Percentiles rank a stretch among this genome's conserved stretches.
phyloP scores from a whole-genome alignment of 2,113 vertebrate species.

The Mola mola region DNA sequence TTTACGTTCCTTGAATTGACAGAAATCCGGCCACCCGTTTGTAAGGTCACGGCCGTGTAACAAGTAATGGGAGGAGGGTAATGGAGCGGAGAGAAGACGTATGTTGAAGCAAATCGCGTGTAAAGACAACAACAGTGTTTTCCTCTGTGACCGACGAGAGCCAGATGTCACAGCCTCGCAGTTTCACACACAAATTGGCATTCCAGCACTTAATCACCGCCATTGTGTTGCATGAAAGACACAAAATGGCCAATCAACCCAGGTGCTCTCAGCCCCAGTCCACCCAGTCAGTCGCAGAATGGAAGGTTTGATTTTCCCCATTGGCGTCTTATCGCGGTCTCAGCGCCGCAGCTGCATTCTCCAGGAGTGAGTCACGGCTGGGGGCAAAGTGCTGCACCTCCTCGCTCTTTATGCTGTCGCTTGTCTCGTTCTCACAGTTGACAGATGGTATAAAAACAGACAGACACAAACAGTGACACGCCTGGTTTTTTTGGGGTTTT shows the following conservation, averaged over 20 bases:
- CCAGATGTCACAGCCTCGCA: slow-evolving; percentile 10
- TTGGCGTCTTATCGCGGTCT: slow-evolving; percentile 72
- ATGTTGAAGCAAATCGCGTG: background rate
- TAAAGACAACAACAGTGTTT: slow-evolving; percentile 15
- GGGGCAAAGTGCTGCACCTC: slow-evolving; percentile 66
- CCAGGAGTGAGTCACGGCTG: slow-evolving; percentile 71
- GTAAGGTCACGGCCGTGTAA: no score
- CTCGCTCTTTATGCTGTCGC: slow-evolving; percentile 28
- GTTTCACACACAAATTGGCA: slow-evolving; percentile 46
- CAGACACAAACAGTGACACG: slow-evolving; percentile 32
- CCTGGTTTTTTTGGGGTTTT: slow-evolving; percentile 26
- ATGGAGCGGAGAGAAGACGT: background rate
- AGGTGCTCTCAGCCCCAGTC: slow-evolving; percentile 54
- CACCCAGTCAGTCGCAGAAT: slow-evolving; percentile 50
- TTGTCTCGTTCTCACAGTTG: slow-evolving; percentile 25
- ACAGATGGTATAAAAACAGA: slow-evolving; percentile 27
- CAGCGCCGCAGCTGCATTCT: slow-evolving; percentile 71
- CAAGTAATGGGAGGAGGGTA: no score
- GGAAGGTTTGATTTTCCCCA: slow-evolving; percentile 68
- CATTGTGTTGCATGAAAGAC: slow-evolving; percentile 59
- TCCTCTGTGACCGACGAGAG: slow-evolving; percentile 23
- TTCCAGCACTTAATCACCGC: slow-evolving; percentile 47
- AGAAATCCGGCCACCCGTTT: no score
- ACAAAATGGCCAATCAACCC: slow-evolving; percentile 58
- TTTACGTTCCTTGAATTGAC: no score